Conservation (phyloP, 1,140 invertebrate species). For the Lutraria rhynchaena region DNA sequence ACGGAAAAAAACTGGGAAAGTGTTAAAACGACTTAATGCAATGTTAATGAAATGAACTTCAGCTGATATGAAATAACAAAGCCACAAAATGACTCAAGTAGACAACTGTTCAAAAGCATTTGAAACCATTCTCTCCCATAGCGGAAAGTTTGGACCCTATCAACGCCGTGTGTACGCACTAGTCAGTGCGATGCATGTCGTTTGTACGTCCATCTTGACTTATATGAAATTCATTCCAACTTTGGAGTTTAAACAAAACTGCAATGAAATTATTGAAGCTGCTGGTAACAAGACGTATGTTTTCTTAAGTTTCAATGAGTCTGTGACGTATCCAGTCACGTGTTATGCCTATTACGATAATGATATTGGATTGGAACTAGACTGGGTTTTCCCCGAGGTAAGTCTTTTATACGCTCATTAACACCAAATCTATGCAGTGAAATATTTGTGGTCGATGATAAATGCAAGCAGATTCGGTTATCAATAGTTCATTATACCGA, state of each 20-base stretch:
- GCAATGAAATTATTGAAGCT: slow-evolving; percentile 14
- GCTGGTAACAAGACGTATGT: slow-evolving; percentile 10
- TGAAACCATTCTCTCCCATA: slow-evolving; percentile 49
- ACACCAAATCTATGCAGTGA: too few relatives aligned
- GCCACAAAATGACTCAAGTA: neutral
- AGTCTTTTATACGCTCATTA: too few relatives aligned
- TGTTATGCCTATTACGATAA: slow-evolving; percentile 35
- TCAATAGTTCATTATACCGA: too few relatives aligned
- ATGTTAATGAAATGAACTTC: neutral
- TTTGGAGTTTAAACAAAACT: slow-evolving; percentile 32
- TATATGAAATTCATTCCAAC: slow-evolving; percentile 40
- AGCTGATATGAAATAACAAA: neutral
- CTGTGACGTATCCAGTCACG: slow-evolving; percentile 20
- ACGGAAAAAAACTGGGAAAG: too few relatives aligned
- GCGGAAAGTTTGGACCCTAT: slow-evolving; percentile 53
- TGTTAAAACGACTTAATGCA: too few relatives aligned
- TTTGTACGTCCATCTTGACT: slow-evolving; percentile 30
- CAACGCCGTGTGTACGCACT: slow-evolving; percentile 42
- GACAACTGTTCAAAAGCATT: slow-evolving; percentile 54
- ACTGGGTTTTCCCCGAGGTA: slow-evolving; percentile 53
- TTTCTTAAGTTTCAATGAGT: slow-evolving; percentile 11
- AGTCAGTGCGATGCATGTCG: slow-evolving; percentile 39
- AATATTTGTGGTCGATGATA: too few relatives aligned
- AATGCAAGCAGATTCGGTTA: too few relatives aligned
- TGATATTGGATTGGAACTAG: slow-evolving; percentile 43